Base-by-base conservation (phyloP, 1,140 invertebrate genomes). In the Platyscapa corneri region DNA sequence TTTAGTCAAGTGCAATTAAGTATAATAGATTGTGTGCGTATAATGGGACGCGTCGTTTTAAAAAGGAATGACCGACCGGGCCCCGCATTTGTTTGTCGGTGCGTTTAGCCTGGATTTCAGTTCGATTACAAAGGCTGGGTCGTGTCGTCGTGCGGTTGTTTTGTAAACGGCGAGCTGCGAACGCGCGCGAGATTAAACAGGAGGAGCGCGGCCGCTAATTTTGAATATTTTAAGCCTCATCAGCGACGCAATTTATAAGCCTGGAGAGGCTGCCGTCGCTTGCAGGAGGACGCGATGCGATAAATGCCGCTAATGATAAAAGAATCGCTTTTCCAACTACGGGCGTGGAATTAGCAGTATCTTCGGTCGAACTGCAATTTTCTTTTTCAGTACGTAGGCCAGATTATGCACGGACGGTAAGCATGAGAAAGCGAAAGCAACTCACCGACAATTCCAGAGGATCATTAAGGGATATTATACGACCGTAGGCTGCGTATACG, bases 381-480 rank as follows among this genome's bases (percentile, higher is more conserved):
- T 42, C 37, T 74, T 74, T 42, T 42, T 42, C 37, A 42, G 10
- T 23, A 16, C 39, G 23, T 42, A 74, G 12, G 23, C 23, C 6
- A 42, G 37, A 74, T 42, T 74, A n/a, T 74, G 37, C 14, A n/a
- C 8, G 27, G 8, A 42, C n/a, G 18, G 32, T 37, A 42, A 14
- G 12, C 10, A 74, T 37, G 70, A 10, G 70, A 74, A 42, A 74
- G 70, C 70, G 37, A 74, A 74, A 74, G 37, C 70, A 27, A 42
- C 70, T 42, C 70, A n/a, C 70, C 37, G 27, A n/a, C 37, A 42
- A 74, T 74, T 23, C 37, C 27, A 7, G 37, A 74, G 37, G 70
- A 74, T 74, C 70, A 42, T 74, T 74, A 74, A n/a, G 23, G 39
- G 23, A 74, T 74, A 74, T 74, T 42, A 12, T 42, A 74, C 3